Evolutionary conservation across 2,797 vertebrate species (phyloP), one percentile per base, ranked within the genome.

Genomic region (Gallinago nigripennis): DNA sequence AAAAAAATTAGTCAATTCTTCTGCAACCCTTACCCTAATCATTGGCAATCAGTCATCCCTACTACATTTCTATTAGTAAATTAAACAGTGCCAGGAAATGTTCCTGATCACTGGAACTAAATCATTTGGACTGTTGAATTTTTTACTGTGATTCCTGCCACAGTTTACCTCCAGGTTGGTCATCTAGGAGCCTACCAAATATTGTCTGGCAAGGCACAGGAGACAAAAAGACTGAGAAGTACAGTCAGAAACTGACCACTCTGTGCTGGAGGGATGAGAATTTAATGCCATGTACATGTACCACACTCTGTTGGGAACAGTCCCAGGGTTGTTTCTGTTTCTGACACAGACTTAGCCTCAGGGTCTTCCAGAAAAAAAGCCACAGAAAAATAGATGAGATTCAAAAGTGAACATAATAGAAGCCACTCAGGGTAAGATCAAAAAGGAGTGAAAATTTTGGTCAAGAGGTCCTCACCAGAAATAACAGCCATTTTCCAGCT

Each of bases 61-160:
- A 11, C 24, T 58, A 50, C 15, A 33, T 43, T 72, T 63, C 23
- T 46, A 17, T 18, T 43, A 23, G 17, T 54, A 60, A 68, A 79
- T n/a, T 58, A 86, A 71, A 25, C 2, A 78, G 30, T 27, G 25
- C 39, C 33, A 19, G 57, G 23, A 90, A 75, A 51, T n/a, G 3
- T 41, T 90, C 33, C 37, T 1, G 1, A 5, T 27, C 39, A 35
- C 23, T 16, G 20, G 53, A 94, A 84, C 24, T 31, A 58, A 79
- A 87, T 35, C 14, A 21, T 37, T 70, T 53, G 39, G 30, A 50
- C 63, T 72, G 25, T 27, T 78, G 46, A 65, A 50, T 45, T 0
- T 0, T 64, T 64, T 51, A 41, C 20, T 0, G 0, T 45, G 23
- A 5, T 68, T 73, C 51, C 66, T 69, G 51, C 23, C 31, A 53